Base-by-base conservation (phyloP, 2,888 invertebrate species). In the Hemicrepidius hirtus region DNA sequence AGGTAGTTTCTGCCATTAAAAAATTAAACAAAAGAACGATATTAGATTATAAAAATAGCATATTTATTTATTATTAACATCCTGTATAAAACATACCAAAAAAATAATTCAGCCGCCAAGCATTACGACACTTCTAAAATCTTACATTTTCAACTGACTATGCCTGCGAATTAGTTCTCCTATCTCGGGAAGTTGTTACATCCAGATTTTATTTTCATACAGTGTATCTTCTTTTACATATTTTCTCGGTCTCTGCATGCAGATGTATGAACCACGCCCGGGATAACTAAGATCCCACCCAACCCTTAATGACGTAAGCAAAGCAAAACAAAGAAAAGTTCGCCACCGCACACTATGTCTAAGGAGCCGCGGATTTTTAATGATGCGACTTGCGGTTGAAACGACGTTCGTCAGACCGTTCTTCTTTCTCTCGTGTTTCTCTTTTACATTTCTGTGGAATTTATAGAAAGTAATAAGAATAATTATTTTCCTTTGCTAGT, bases 281-380 rank as follows among this genome's bases (percentile, higher is more conserved):
- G 68, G 74, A 68, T 77, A 79, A 80, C 77, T 76, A 79, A 77
- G 76, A 78, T 76, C 73, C 77, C 75, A 76, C 82, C 66, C 83
- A 82, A 81, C 83, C 84, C 86, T 87, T 87, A 88, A 88, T 88
- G 88, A 88, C 87, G 87, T 87, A 87, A 87, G 87, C 86, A 85
- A 84, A 86, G 86, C 86, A 87, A 88, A 88, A 88, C 87, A 88
- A 88, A 87, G 87, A 87, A 87, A 87, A 84, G 85, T 86, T 71
- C 71, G 66, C 67, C 75, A 63, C 70, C 72, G 64, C 73, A 74
- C 75, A 74, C 68, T 65, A 69, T 66, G 73, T 66, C 66, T 73
- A 55, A 75, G 73, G 73, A 74, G 75, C 73, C 75, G 76, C 75
- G 76, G 76, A 80, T 78, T 80, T 78, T 78, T 80, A 78, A 79